A percentile compares a stretch with the other conserved stretches of the same genome.
Conservation (phyloP, 2,797 vertebrate genomes). For the Crenuchus spilurus region DNA sequence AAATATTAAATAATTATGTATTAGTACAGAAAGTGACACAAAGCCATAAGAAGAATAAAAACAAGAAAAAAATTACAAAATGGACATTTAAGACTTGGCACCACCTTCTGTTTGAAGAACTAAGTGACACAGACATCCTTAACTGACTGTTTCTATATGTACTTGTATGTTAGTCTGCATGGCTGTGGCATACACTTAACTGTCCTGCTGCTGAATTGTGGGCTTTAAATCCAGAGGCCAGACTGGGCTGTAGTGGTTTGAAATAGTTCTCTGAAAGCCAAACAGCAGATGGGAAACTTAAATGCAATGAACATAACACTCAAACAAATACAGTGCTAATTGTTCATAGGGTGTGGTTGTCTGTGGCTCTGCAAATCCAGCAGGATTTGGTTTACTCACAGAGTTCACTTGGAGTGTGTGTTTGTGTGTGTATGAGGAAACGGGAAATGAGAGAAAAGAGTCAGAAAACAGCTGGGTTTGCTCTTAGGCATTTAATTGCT, state of each 20-base stretch:
- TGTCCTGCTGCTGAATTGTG: neutral
- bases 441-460: constrained; percentile 4
- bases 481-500: constrained; percentile 21
- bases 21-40: no score
- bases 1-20: no score
- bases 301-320: constrained; percentile 48
- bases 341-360: constrained; percentile 71
- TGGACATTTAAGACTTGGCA: no score
- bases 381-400: constrained; percentile 66
- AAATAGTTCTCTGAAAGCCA: constrained; percentile 54
- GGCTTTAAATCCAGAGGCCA: neutral
- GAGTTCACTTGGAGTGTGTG: constrained; percentile 62
- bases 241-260: constrained; percentile 45
- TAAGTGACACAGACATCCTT: no score
- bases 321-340: constrained; percentile 67
- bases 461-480: constrained; percentile 40
- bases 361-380: constrained; percentile 57
- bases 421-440: constrained; percentile 44
- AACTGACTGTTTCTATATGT: neutral
- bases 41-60: no score
- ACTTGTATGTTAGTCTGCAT: neutral
- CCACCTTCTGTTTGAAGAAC: no score
- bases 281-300: constrained; percentile 41
- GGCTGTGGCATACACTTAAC: neutral
- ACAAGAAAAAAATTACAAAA: no score